A percentile compares a stretch with the other conserved stretches of the same genome.
These are phyloP conservation scores for Microchirus variegatus DNA, from an alignment of 2,797 vertebrate species.

Conservation along the genomic window DNA sequence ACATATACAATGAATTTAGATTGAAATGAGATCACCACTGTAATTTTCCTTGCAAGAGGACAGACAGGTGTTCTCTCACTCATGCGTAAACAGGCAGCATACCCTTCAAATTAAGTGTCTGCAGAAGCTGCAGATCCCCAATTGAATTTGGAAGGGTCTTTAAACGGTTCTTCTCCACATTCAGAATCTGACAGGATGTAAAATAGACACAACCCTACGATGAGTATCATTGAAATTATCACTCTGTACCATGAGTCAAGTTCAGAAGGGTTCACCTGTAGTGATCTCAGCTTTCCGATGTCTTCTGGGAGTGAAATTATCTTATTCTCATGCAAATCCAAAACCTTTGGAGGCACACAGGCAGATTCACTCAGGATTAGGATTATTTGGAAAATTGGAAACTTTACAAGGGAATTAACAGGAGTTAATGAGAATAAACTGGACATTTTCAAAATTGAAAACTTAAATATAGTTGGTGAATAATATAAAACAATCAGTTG, in stretches of 20 bases:
- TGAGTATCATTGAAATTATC: neutral
- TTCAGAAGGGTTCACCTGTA: constrained; percentile 83
- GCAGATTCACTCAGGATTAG: neutral
- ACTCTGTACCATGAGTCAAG: neutral
- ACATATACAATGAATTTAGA: too few relatives aligned
- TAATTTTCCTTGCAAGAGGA: too few relatives aligned
- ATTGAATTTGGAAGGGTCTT: constrained; percentile 86
- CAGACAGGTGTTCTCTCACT: too few relatives aligned
- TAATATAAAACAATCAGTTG: too few relatives aligned
- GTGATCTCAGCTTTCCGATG: constrained; percentile 84
- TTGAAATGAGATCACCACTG: too few relatives aligned
- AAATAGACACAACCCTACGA: neutral
- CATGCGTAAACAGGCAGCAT: too few relatives aligned
- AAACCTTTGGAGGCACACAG: constrained; percentile 80
- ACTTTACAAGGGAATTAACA: too few relatives aligned
- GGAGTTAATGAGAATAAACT: too few relatives aligned
- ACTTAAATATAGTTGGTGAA: too few relatives aligned
- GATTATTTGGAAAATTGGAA: too few relatives aligned
- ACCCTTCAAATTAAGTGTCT: constrained; percentile 93
- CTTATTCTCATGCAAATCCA: constrained; percentile 94
- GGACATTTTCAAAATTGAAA: too few relatives aligned
- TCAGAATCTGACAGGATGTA: constrained; percentile 85
- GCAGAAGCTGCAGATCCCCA: constrained; percentile 86
- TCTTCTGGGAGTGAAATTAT: constrained; percentile 87
- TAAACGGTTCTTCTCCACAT: constrained; percentile 89